Evolutionary conservation across 2,888 invertebrate species (phyloP), one percentile per base, ranked within the genome.

Genomic region (Deilephila porcellus): DNA sequence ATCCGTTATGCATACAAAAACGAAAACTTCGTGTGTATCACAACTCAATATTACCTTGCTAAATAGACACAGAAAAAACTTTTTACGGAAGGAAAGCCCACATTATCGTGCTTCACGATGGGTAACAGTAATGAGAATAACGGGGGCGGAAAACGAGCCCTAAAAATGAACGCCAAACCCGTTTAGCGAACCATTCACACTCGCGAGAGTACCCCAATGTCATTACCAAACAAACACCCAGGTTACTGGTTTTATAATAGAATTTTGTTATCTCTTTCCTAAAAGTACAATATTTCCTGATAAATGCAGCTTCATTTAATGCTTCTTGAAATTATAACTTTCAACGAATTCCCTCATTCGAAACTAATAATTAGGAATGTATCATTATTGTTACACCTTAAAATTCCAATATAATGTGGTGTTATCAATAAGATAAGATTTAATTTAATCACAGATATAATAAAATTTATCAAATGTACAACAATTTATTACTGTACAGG

Each of bases 61-160:
- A 4, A 64, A 37, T 34, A 37, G 34, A 19, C 17, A 64, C 63
- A 64, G 34, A 37, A 11, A n/a, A 37, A n/a, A 45, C 32, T 2
- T 63, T n/a, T 8, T 20, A 64, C 60, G n/a, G 32, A 45, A 45
- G 64, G 6, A 37, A 63, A 63, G 7, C 62, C 32, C 37, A 64
- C 20, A 45, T 45, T 64, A 45, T 64, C 37, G 19, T 37, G 8
- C 11, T 1, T 45, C 6, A n/a, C 64, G 64, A 45, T 64, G 20
- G 20, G 64, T 64, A 64, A 45, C 20, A 64, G 45, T 64, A 64
- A 64, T 64, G 37, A 64, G 37, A 37, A 64, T 20, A 14, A 64
- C 37, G 37, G 34, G 37, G 37, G 52, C 67, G 52, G 52, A 45
- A 67, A 67, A 45, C 25, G 52, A 67, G 17, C 52, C 19, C 52